Conservation (phyloP, 1,140 invertebrate genomes). For the Pseudomyrmex concolor region DNA sequence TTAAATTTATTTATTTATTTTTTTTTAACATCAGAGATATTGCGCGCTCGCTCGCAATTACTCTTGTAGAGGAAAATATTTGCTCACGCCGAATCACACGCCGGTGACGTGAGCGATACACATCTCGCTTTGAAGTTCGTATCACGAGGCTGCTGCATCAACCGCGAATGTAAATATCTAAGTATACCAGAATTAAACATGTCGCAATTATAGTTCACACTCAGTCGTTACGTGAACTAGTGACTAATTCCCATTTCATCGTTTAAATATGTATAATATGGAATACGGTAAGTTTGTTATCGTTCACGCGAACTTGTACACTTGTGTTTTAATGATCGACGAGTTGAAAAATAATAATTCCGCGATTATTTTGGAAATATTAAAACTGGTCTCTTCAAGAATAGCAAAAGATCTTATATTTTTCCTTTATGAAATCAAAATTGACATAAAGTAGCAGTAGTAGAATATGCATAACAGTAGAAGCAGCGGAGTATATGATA, state of each 20-base stretch:
- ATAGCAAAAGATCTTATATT: not conserved
- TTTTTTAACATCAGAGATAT: too few relatives aligned
- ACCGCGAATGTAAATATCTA: conserved; percentile 3
- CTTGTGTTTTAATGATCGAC: not conserved
- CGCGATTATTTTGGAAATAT: too few relatives aligned
- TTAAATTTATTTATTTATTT: not conserved
- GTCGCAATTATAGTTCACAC: conserved; percentile 11
- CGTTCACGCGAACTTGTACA: not conserved
- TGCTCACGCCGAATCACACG: conserved; percentile 22
- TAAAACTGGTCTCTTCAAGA: too few relatives aligned
- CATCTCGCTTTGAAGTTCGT: conserved; percentile 2
- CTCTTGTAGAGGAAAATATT: conserved; percentile 21
- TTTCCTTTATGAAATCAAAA: not conserved
- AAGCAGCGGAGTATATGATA: too few relatives aligned
- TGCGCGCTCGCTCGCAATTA: conserved; percentile 5
- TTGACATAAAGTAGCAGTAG: not conserved
- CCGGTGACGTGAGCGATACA: not conserved
- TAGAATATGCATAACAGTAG: not conserved
- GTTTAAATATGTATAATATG: not conserved
- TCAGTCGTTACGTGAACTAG: not conserved
- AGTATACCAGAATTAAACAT: conserved; percentile 6
- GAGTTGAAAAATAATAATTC: too few relatives aligned
- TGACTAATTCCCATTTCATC: not conserved
- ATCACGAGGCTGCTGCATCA: not conserved
- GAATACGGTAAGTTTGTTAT: not conserved